Evolutionary conservation across 35 echinoderm and acorn worm species (phyloP).

Genomic region (Ptychodera flava): DNA sequence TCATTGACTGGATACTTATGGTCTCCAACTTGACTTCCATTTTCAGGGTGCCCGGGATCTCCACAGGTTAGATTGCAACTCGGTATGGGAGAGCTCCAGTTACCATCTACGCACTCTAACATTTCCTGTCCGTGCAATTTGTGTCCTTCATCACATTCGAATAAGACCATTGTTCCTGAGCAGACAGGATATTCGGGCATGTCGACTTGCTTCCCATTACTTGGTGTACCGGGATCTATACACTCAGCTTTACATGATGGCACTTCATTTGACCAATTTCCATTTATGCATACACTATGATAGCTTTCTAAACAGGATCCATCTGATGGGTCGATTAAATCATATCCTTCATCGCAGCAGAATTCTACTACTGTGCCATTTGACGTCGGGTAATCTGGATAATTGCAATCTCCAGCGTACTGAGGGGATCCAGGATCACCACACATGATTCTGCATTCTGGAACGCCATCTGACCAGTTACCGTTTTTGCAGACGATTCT

Average conservation of each 20-base stretch:
- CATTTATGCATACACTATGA: background rate
- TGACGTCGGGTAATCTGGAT: background rate
- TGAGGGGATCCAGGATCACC: background rate
- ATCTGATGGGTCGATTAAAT: background rate
- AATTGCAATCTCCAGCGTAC: background rate
- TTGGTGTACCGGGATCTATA: background rate
- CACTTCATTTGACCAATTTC: background rate
- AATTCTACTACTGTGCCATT: background rate
- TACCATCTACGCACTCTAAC: background rate
- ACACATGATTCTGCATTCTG: background rate
- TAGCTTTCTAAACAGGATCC: no score
- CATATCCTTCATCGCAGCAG: background rate
- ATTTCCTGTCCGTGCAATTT: background rate
- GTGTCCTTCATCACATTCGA: background rate
- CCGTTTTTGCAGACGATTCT: background rate
- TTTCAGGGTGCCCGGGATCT: background rate
- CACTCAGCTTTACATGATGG: background rate
- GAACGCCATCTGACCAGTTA: background rate
- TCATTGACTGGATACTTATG: background rate
- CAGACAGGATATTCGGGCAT: background rate
- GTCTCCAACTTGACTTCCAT: background rate
- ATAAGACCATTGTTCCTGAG: background rate
- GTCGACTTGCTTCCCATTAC: background rate
- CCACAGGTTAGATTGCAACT: background rate
- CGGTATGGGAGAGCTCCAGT: background rate